Percentiles rank a stretch among this genome's conserved stretches.
These are phyloP conservation scores for Danionella dracula DNA, from an alignment of 2,797 vertebrate species.

Conservation along the genomic window DNA sequence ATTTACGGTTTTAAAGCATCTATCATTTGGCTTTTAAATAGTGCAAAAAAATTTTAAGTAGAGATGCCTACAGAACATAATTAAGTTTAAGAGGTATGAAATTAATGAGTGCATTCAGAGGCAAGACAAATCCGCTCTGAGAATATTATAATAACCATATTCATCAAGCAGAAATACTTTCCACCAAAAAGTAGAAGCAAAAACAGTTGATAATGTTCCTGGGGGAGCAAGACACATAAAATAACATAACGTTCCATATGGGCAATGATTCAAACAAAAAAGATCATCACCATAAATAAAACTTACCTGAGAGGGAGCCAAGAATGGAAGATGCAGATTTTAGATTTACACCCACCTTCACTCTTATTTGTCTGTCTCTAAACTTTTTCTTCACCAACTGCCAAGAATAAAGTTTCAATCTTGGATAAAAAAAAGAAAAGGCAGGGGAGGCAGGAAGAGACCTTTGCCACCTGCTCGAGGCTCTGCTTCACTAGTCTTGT, in stretches of 20 bases:
- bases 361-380: background rate
- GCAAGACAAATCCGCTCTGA: too few species aligned
- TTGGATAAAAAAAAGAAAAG: background rate
- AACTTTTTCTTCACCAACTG: background rate
- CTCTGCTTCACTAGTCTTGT: background rate
- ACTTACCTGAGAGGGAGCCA: background rate
- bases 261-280: background rate
- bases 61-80: too few species aligned
- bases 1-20: too few species aligned
- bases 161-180: too few species aligned
- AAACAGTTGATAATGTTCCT: too few species aligned
- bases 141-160: too few species aligned
- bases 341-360: background rate
- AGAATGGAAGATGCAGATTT: background rate
- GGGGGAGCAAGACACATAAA: background rate
- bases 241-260: background rate
- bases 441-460: background rate
- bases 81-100: too few species aligned
- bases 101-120: too few species aligned
- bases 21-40: too few species aligned
- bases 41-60: too few species aligned
- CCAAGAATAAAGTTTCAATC: background rate
- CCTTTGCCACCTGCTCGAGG: slow-evolving; percentile 11
- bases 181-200: too few species aligned
- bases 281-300: background rate